Evolutionary conservation across 1,140 invertebrate species (phyloP).

Genomic region (Drosophila dunni): DNA sequence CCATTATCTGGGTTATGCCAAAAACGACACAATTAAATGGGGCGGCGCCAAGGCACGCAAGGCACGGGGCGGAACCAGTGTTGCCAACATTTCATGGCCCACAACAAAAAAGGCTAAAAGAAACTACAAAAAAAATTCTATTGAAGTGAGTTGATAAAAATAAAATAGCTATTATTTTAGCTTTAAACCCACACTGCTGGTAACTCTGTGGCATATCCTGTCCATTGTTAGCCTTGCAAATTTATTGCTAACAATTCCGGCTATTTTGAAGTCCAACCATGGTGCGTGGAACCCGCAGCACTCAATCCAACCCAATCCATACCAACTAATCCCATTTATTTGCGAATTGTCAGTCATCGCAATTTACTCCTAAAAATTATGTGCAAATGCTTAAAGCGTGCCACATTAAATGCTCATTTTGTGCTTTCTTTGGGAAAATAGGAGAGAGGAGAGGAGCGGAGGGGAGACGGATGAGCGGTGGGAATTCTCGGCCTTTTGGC

Average conservation of each 20-base stretch:
- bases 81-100: not conserved
- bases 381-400: slow-evolving; percentile 56
- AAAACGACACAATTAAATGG: slow-evolving; percentile 28
- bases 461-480: not conserved
- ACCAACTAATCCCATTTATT: slow-evolving; percentile 31
- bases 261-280: not conserved
- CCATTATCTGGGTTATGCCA: slow-evolving; percentile 24
- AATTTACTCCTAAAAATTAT: slow-evolving; percentile 41
- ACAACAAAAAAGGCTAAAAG: too few species aligned
- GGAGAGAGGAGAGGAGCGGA: not conserved
- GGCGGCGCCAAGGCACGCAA: slow-evolving; percentile 25
- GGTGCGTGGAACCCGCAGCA: not conserved
- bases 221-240: slow-evolving; percentile 30
- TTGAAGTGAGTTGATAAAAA: too few species aligned
- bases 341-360: slow-evolving; percentile 29
- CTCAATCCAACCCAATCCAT: not conserved
- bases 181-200: too few species aligned
- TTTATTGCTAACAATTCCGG: slow-evolving; percentile 59
- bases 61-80: not conserved
- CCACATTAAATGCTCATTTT: slow-evolving; percentile 62
- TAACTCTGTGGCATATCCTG: slow-evolving; percentile 3
- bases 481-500: slow-evolving; percentile 24
- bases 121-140: too few species aligned
- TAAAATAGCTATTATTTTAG: too few species aligned
- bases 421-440: not conserved